Evolutionary conservation across 92 coral and sea anemone genomes (phyloP).

Genomic region (Epizoanthus rinbou): DNA sequence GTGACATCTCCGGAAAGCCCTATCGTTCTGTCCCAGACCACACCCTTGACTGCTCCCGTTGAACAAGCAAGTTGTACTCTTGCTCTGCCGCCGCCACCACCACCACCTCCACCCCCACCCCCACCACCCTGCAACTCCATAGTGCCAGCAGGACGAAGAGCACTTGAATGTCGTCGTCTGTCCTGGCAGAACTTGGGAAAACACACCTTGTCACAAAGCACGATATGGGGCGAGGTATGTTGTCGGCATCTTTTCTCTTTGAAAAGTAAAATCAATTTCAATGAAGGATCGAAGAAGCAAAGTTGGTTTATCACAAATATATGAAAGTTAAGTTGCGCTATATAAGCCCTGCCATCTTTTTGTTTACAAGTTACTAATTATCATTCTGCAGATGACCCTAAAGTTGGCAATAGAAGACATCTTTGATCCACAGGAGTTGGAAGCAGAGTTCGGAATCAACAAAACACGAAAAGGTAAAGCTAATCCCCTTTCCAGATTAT

Average conservation of each 20-base stretch:
- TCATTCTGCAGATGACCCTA: conserved; percentile 2
- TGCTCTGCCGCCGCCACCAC: conserved; percentile 53
- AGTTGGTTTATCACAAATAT: no score
- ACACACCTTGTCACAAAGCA: conserved; percentile 47
- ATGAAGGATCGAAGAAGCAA: no score
- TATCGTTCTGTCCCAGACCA: neutral
- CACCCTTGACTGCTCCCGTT: neutral
- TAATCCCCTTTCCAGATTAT: neutral
- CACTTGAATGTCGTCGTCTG: conserved; percentile 64
- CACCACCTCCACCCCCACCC: conserved; percentile 59
- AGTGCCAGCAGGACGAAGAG: conserved; percentile 41
- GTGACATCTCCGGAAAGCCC: no score
- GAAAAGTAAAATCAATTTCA: neutral
- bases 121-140: conserved; percentile 73
- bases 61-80: neutral
- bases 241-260: neutral
- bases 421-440: conserved; percentile 32
- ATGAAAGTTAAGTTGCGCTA: no score
- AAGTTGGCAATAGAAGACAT: conserved; percentile 20
- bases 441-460: conserved; percentile 30
- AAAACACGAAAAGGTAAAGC: neutral
- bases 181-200: conserved; percentile 76
- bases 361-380: no score
- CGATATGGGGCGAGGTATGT: conserved; percentile 77
- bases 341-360: no score